Percentiles rank a stretch among this genome's conserved stretches.
These are phyloP conservation scores for Colinus virginianus DNA, from an alignment of 2,113 vertebrate species.

Conservation along the genomic window DNA sequence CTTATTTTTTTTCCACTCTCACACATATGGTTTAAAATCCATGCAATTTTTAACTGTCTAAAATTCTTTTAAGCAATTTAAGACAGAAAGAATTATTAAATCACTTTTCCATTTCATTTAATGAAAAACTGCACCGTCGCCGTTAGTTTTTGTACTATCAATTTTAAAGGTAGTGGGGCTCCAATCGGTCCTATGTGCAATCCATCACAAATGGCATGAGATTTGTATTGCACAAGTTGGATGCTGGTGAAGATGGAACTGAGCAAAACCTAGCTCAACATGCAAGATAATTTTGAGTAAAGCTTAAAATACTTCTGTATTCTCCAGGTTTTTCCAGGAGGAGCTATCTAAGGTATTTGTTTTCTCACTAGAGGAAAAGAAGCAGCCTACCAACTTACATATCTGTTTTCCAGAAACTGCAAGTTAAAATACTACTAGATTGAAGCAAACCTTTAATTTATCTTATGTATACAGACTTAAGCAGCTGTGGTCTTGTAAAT, in stretches of 20 bases:
- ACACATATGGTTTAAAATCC: constrained; percentile 91
- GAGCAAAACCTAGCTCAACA: constrained; percentile 27
- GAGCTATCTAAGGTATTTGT: background rate
- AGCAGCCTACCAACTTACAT: background rate
- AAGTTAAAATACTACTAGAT: constrained; percentile 41
- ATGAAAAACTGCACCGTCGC: constrained; percentile 86
- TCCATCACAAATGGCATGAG: constrained; percentile 82
- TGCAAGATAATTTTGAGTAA: constrained; percentile 1
- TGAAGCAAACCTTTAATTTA: constrained; percentile 50
- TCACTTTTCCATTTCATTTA: constrained; percentile 87
- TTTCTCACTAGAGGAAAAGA: background rate
- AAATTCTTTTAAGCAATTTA: constrained; percentile 85
- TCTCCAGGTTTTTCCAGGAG: background rate
- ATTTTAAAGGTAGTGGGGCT: constrained; percentile 82
- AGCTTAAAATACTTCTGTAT: constrained; percentile 21
- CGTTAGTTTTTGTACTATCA: constrained; percentile 85
- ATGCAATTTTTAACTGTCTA: constrained; percentile 85
- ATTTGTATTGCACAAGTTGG: constrained; percentile 78
- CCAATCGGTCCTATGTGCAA: constrained; percentile 85
- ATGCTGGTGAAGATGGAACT: constrained; percentile 41
- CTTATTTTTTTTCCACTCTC: constrained; percentile 81
- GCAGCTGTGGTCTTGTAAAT: background rate
- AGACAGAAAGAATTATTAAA: constrained; percentile 89
- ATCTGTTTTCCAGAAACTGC: constrained; percentile 23
- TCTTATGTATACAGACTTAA: background rate